Percentiles rank a stretch among this genome's conserved stretches.
These are phyloP conservation scores for Drosophila austrosaltans DNA, from an alignment of 2,888 invertebrate genomes.

Conservation along the genomic window DNA sequence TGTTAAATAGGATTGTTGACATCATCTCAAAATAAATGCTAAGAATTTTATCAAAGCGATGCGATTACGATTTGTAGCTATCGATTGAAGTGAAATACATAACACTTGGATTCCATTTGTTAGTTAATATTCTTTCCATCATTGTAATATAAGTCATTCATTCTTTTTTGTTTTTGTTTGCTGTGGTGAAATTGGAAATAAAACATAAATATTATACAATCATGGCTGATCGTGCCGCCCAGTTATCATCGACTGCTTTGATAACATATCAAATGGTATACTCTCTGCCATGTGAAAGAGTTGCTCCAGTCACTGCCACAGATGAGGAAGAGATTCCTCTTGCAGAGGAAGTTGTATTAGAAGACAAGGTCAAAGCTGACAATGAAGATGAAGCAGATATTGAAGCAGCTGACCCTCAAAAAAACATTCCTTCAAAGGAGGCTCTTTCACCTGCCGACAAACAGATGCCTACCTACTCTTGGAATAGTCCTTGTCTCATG, in stretches of 20 bases:
- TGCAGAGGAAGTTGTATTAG: neutral
- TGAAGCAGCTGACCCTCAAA: neutral
- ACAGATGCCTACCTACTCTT: slow-evolving; percentile 18
- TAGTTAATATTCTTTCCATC: neutral
- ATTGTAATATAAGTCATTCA: neutral
- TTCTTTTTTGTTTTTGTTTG: neutral
- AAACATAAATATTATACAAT: neutral
- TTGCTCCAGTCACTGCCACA: neutral
- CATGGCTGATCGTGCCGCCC: neutral
- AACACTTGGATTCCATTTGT: too few species aligned
- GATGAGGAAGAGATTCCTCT: neutral
- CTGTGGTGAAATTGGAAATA: neutral
- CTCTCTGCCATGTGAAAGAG: neutral
- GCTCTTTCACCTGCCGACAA: neutral
- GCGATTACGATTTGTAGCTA: too few species aligned
- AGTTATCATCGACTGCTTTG: neutral
- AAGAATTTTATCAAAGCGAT: neutral
- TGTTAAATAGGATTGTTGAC: slow-evolving; percentile 1
- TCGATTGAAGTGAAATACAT: too few species aligned
- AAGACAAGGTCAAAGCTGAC: neutral
- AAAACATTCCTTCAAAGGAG: neutral
- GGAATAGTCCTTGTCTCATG: slow-evolving; percentile 64
- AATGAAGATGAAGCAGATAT: neutral
- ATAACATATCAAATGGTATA: slow-evolving; percentile 3
- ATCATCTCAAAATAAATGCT: neutral